A percentile compares a stretch with the other conserved stretches of the same genome.
Conservation (phyloP, 92 coral and sea anemone genomes). For the Hydrozoanthus gracilis region DNA sequence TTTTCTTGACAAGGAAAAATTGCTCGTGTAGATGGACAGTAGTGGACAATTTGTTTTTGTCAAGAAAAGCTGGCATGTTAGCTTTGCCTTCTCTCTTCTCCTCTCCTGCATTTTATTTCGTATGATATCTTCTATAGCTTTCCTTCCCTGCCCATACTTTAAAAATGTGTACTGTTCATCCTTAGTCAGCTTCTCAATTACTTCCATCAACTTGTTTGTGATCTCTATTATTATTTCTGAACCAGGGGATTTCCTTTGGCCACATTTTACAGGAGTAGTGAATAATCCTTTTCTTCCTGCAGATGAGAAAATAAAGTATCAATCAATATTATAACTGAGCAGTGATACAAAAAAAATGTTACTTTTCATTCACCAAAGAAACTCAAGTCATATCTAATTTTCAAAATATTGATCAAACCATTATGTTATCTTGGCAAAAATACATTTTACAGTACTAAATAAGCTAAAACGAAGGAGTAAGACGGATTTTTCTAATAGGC, state of each 20-base stretch:
- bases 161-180: background rate
- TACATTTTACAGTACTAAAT: no score
- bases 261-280: background rate
- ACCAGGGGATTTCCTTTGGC: constrained; percentile 3
- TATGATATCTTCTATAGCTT: background rate
- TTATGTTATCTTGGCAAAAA: no score
- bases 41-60: background rate
- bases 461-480: no score
- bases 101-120: background rate
- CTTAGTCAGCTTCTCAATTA: background rate
- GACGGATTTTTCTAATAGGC: no score
- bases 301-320: no score
- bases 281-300: background rate
- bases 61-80: background rate
- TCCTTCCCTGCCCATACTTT: constrained; percentile 3
- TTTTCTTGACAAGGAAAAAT: no score
- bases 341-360: no score
- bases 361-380: no score
- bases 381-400: no score
- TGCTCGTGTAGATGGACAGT: no score
- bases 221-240: background rate
- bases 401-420: no score
- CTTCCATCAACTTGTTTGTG: constrained; percentile 5
- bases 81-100: background rate
- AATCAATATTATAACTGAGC: no score